A percentile compares a stretch with the other conserved stretches of the same genome.
phyloP scores from a whole-genome alignment of 2,888 invertebrate species.

The Apeira syringaria region DNA sequence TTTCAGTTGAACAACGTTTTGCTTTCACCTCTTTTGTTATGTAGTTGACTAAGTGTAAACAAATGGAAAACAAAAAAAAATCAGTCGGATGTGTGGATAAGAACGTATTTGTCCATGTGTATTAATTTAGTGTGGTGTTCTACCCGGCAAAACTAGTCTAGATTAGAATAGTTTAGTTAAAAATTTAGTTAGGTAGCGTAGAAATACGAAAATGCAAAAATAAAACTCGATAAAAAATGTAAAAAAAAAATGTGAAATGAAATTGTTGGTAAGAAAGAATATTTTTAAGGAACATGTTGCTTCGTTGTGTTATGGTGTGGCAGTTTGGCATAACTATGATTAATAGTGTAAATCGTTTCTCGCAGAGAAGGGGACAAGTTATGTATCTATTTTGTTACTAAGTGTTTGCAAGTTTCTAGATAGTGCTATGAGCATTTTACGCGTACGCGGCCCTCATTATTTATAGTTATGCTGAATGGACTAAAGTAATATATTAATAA shows the following conservation, averaged over 20 bases:
- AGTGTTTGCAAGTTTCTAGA: constrained; percentile 84
- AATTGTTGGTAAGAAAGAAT: constrained; percentile 86
- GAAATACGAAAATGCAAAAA: constrained; percentile 84
- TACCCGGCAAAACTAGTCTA: constrained; percentile 83
- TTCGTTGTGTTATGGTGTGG: constrained; percentile 80
- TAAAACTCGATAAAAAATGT: constrained; percentile 82
- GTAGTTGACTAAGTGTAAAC: constrained; percentile 81
- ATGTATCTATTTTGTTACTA: constrained; percentile 84
- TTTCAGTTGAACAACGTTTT: constrained; percentile 77
- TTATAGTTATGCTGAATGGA: constrained; percentile 83
- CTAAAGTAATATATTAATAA: constrained; percentile 82
- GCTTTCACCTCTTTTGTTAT: constrained; percentile 83
- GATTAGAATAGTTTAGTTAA: constrained; percentile 84
- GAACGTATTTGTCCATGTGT: constrained; percentile 81
- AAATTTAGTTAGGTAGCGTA: constrained; percentile 82
- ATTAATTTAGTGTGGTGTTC: constrained; percentile 82
- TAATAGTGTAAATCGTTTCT: constrained; percentile 77
- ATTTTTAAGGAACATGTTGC: constrained; percentile 85
- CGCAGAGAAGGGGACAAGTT: constrained; percentile 76
- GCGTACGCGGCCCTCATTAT: constrained; percentile 83
- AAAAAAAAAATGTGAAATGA: constrained; percentile 83
- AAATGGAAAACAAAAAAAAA: constrained; percentile 75
- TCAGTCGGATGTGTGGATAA: constrained; percentile 71
- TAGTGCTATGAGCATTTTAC: constrained; percentile 83
- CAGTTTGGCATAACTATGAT: constrained; percentile 81